These are phyloP conservation scores for Himalopsyche japonica DNA, from an alignment of 2,888 invertebrate genomes.

Conservation along the genomic window DNA sequence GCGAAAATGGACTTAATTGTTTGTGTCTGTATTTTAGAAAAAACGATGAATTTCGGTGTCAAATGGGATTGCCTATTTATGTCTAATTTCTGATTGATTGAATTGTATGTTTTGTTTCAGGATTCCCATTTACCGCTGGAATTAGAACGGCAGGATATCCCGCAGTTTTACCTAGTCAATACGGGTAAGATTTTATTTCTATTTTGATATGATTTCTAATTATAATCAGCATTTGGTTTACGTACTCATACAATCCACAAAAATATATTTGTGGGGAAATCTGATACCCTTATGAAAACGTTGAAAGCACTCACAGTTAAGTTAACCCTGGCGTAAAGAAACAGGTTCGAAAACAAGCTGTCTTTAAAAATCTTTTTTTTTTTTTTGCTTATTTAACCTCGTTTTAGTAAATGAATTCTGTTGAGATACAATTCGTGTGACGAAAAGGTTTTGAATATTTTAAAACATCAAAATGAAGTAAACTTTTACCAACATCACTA, in stretches of 20 bases:
- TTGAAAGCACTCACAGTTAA: background rate
- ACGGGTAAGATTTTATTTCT: slow-evolving; percentile 71
- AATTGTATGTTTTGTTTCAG: slow-evolving; percentile 51
- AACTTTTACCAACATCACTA: too few species aligned
- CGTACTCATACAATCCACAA: background rate
- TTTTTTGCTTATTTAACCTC: background rate
- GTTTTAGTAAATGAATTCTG: background rate
- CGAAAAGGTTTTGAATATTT: background rate
- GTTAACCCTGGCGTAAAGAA: background rate
- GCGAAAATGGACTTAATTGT: too few species aligned
- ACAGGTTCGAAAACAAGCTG: background rate
- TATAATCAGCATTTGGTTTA: slow-evolving; percentile 18
- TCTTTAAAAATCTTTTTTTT: background rate
- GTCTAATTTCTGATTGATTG: background rate
- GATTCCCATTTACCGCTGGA: slow-evolving; percentile 73
- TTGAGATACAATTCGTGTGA: background rate
- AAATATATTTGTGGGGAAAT: background rate
- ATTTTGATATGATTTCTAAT: slow-evolving; percentile 18
- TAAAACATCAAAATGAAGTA: too few species aligned
- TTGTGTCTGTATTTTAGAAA: too few species aligned
- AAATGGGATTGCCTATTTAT: background rate
- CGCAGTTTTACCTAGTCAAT: slow-evolving; percentile 76
- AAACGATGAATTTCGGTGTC: too few species aligned
- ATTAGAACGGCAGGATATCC: slow-evolving; percentile 76
- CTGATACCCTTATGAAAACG: background rate